phyloP scores from a whole-genome alignment of 2,888 invertebrate genomes.

The Scaptomyza polygonia region DNA sequence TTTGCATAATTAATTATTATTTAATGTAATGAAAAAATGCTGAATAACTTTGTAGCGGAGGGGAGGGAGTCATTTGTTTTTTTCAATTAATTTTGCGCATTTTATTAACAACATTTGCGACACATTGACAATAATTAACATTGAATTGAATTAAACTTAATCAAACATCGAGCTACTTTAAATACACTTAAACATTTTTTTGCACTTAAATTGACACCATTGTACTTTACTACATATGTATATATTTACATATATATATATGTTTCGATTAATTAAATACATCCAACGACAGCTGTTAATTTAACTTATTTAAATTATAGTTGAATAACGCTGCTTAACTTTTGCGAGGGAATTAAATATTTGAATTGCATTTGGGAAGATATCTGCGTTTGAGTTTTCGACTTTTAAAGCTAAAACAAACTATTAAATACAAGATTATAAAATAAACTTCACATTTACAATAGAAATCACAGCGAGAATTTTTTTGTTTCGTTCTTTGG shows the following conservation, averaged over 20 bases:
- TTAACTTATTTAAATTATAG: no score
- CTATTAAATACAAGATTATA: slow-evolving; percentile 70
- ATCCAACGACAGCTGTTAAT: slow-evolving; percentile 11
- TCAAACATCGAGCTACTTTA: slow-evolving; percentile 48
- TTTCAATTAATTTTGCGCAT: slow-evolving; percentile 40
- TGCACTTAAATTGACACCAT: slow-evolving; percentile 60
- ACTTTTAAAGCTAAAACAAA: slow-evolving; percentile 58
- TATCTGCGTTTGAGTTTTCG: slow-evolving; percentile 23
- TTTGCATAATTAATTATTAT: slow-evolving; percentile 18
- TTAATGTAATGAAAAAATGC: background rate
- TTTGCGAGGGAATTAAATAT: slow-evolving; percentile 1
- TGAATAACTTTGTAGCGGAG: no score
- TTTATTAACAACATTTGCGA: slow-evolving; percentile 68
- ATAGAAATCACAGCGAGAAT: slow-evolving; percentile 81
- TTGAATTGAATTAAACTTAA: slow-evolving; percentile 42
- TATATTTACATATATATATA: slow-evolving; percentile 12
- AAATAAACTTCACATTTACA: slow-evolving; percentile 70
- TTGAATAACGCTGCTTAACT: no score
- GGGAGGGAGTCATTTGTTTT: background rate
- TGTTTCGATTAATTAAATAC: slow-evolving; percentile 17
- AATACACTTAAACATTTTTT: slow-evolving; percentile 43
- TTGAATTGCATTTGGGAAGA: background rate
- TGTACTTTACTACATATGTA: slow-evolving; percentile 35
- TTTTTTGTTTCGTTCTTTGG: slow-evolving; percentile 47
- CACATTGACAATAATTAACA: slow-evolving; percentile 55